These are phyloP conservation scores for Zophobas atratus DNA, from an alignment of 1,140 invertebrate genomes.

Conservation along the genomic window DNA sequence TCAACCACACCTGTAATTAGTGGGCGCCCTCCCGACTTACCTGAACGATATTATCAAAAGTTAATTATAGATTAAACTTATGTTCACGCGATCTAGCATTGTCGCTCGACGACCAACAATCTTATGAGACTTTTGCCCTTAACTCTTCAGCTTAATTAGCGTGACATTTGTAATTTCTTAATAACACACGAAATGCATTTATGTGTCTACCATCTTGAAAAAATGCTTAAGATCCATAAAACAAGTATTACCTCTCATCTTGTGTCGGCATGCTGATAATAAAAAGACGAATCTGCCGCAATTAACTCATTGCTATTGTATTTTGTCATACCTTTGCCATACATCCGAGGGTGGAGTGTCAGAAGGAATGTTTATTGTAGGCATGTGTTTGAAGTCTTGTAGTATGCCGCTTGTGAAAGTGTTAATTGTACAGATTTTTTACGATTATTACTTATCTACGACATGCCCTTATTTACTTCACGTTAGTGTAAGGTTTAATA, in stretches of 20 bases:
- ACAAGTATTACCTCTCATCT: neutral
- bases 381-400: slow-evolving; percentile 45
- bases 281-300: slow-evolving; percentile 23
- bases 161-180: slow-evolving; percentile 7
- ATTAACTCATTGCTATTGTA: slow-evolving; percentile 37
- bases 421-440: slow-evolving; percentile 53
- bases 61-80: slow-evolving; percentile 51
- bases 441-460: slow-evolving; percentile 49
- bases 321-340: slow-evolving; percentile 26
- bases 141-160: slow-evolving; percentile 7
- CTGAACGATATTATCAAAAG: slow-evolving; percentile 52
- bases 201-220: neutral
- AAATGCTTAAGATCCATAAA: slow-evolving; percentile 31
- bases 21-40: slow-evolving; percentile 56
- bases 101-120: slow-evolving; percentile 1
- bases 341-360: slow-evolving; percentile 43
- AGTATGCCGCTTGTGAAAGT: slow-evolving; percentile 43
- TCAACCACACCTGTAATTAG: slow-evolving; percentile 61
- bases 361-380: slow-evolving; percentile 49
- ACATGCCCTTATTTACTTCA: slow-evolving; percentile 46
- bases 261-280: slow-evolving; percentile 22
- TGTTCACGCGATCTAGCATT: slow-evolving; percentile 50
- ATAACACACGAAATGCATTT: slow-evolving; percentile 6
- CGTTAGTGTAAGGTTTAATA: slow-evolving; percentile 11
- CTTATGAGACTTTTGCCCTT: slow-evolving; percentile 19